Conservation (phyloP, 2,888 invertebrate species). For the Volucella bombylans region DNA sequence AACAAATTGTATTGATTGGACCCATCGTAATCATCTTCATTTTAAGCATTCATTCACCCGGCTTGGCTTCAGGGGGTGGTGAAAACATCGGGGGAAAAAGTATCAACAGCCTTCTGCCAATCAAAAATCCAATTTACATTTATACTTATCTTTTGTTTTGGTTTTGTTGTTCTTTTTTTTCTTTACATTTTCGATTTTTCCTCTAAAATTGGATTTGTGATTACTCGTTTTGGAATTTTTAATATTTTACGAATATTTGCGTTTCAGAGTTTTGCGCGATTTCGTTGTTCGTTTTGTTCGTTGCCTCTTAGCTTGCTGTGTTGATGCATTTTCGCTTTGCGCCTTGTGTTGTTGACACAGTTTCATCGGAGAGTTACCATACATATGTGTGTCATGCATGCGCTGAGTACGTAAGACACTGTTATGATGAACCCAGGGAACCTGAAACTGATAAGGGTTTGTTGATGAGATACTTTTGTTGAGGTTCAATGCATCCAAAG, state of each 20-base stretch:
- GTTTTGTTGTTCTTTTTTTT: neutral
- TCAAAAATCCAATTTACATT: conserved; percentile 61
- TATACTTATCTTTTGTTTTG: too few relatives aligned
- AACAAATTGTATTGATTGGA: neutral
- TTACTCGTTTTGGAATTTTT: conserved; percentile 4
- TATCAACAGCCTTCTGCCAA: conserved; percentile 48
- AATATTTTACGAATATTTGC: conserved; percentile 24
- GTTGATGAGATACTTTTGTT: conserved; percentile 12
- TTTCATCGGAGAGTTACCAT: neutral
- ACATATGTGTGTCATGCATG: conserved; percentile 8
- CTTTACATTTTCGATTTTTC: neutral
- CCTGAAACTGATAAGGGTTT: conserved; percentile 22
- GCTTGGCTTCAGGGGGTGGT: neutral
- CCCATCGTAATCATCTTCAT: conserved; percentile 14
- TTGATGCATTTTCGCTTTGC: conserved; percentile 1
- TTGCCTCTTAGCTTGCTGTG: neutral
- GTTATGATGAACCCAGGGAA: conserved; percentile 12
- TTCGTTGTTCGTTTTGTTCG: conserved; percentile 2
- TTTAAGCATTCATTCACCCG: conserved; percentile 1
- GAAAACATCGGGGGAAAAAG: neutral
- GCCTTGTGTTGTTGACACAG: conserved; percentile 4
- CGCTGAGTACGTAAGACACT: conserved; percentile 6
- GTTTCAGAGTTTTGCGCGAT: conserved; percentile 6
- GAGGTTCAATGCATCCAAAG: too few relatives aligned
- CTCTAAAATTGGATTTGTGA: conserved; percentile 4